Evolutionary conservation across 2,888 invertebrate genomes (phyloP), one percentile per base, ranked within the genome.

Genomic region (Parascotia fuliginaria): DNA sequence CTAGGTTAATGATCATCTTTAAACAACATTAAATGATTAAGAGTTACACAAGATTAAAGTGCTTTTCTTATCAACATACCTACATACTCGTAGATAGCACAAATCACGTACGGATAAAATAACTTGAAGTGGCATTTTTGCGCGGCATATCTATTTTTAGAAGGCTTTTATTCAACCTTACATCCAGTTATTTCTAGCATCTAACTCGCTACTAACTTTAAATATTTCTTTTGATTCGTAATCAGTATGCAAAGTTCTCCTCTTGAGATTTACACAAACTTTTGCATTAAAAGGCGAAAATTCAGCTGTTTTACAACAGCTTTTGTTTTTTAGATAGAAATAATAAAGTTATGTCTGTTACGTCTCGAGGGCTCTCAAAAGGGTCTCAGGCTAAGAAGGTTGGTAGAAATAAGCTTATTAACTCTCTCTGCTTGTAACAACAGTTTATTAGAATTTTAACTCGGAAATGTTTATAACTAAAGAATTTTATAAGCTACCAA

Each of bases 251-350:
- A 34, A 42, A 42, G 12, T 9, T 28, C 5, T 27, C 27, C 16
- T 12, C 11, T 46, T 7, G 34, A 14, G 19, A 22, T 14, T 34
- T 19, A 9, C 12, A 24, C 13, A 40, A 46, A 46, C 46, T 41
- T 40, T 46, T 22, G n/a, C 33, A 34, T 28, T n/a, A 28, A 34
- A 33, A 39, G 9, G 27, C 33, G 15, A 22, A 9, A 34, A 29
- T 27, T 42, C 3, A 12, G n/a, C 22, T 27, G 27, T 42, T 42
- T 28, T 34, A 42, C 27, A n/a, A n/a, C n/a, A n/a, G n/a, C n/a
- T n/a, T n/a, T n/a, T n/a, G n/a, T n/a, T n/a, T n/a, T 16, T 9
- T 9, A 15, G 34, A 15, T n/a, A 34, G 27, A 16, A 42, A 15
- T 34, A 33, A 33, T 33, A 9, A 42, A 12, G 27, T 34, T 34